phyloP scores from a whole-genome alignment of 2,797 vertebrate species.

The Eidolon dupreanum region DNA sequence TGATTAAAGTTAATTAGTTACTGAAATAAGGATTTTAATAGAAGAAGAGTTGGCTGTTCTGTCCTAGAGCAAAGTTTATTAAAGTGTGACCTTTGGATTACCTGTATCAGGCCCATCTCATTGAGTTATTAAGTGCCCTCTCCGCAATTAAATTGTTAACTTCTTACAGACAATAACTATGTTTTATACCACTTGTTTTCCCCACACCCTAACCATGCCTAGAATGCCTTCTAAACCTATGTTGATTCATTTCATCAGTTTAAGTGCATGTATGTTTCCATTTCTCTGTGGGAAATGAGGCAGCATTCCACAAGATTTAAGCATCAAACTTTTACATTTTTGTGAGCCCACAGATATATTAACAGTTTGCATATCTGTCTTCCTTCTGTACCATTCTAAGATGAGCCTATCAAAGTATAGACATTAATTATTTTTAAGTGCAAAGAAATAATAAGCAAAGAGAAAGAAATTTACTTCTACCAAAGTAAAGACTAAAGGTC shows the following conservation, averaged over 20 bases:
- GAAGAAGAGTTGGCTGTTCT: not conserved
- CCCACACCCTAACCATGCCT: not conserved
- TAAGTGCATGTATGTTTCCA: not conserved
- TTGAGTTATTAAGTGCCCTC: not conserved
- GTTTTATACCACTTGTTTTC: not conserved
- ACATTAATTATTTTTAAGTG: not conserved
- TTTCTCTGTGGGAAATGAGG: not conserved
- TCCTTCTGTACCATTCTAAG: not conserved
- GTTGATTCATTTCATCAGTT: not conserved
- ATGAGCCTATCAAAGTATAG: not conserved
- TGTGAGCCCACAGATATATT: not conserved
- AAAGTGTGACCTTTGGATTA: not conserved
- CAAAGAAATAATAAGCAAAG: not conserved
- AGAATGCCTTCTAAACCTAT: not conserved
- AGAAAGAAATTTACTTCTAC: not conserved
- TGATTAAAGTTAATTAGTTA: not conserved
- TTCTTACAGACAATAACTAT: not conserved
- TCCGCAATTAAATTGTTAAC: not conserved
- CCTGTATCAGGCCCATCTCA: not conserved
- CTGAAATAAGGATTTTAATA: not conserved
- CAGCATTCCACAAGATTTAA: not conserved
- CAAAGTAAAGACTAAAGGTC: slow-evolving; percentile 29
- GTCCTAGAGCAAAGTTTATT: not conserved
- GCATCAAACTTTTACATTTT: not conserved
- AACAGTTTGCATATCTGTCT: not conserved